These are phyloP conservation scores for Thaumetopoea pityocampa DNA, from an alignment of 1,140 invertebrate species.

Conservation along the genomic window DNA sequence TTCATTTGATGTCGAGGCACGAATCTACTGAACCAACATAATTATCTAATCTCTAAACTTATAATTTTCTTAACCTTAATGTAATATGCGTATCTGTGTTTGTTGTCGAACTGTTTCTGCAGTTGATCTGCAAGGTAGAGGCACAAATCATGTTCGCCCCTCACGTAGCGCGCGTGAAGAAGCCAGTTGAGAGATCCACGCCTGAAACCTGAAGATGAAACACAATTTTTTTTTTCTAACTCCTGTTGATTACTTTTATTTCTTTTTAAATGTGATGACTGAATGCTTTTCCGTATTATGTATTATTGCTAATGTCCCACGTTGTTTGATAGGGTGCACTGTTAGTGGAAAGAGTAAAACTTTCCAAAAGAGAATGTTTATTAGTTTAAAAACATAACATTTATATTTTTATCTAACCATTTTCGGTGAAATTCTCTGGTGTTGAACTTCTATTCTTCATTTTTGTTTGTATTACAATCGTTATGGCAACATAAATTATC, in stretches of 20 bases:
- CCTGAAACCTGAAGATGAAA: conserved; percentile 33
- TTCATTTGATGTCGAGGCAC: too few species aligned
- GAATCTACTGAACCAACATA: too few species aligned
- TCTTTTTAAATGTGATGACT: too few species aligned
- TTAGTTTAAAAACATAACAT: background rate
- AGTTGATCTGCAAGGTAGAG: conserved; percentile 48
- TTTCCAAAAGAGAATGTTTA: too few species aligned
- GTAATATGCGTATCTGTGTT: conserved; percentile 57
- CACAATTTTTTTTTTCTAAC: background rate
- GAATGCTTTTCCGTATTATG: too few species aligned
- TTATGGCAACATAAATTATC: conserved; percentile 8
- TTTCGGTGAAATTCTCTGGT: conserved; percentile 8
- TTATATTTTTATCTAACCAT: conserved; percentile 6
- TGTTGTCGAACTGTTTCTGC: conserved; percentile 43
- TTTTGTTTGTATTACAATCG: conserved; percentile 3
- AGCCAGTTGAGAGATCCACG: conserved; percentile 52
- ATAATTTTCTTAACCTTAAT: conserved; percentile 41
- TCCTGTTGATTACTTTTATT: too few species aligned
- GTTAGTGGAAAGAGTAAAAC: too few species aligned
- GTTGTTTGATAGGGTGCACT: too few species aligned
- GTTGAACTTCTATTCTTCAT: conserved; percentile 7
- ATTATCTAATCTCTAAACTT: background rate
- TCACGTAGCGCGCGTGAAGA: conserved; percentile 53
- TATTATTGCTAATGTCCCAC: too few species aligned
- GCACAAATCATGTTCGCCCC: conserved; percentile 51